These are phyloP conservation scores for Ditylenchus dipsaci DNA, from an alignment of 1,140 invertebrate species.

Conservation along the genomic window DNA sequence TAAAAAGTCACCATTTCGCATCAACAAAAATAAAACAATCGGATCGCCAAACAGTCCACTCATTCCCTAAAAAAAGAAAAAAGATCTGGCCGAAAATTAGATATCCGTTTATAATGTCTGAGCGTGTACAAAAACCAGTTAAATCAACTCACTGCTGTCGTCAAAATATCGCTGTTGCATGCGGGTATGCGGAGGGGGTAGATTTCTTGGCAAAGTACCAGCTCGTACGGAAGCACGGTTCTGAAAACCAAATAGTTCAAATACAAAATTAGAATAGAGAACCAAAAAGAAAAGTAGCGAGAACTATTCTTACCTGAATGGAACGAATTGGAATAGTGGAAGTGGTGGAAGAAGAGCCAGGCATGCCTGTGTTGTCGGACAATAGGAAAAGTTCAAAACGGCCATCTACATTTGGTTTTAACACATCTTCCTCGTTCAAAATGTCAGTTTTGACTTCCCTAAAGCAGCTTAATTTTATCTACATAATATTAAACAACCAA, in stretches of 20 bases:
- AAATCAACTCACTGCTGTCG: background rate
- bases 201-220: background rate
- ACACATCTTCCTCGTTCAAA: conserved; percentile 10
- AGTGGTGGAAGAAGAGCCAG: background rate
- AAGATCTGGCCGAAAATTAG: no score
- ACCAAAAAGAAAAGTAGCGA: no score
- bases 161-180: background rate
- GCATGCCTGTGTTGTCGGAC: conserved; percentile 8
- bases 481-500: conserved; percentile 5
- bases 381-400: conserved; percentile 26
- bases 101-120: background rate
- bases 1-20: no score
- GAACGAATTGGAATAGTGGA: background rate
- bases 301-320: background rate
- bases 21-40: no score
- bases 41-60: no score
- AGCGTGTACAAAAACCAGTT: background rate
- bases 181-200: background rate
- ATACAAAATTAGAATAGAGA: no score
- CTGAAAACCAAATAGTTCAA: background rate
- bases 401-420: conserved; percentile 21
- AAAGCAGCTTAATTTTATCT: conserved; percentile 5
- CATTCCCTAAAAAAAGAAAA: no score
- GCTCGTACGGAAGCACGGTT: background rate
- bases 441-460: conserved; percentile 32